phyloP scores from a whole-genome alignment of 2,888 invertebrate species.

The Heterodera filipjevi region DNA sequence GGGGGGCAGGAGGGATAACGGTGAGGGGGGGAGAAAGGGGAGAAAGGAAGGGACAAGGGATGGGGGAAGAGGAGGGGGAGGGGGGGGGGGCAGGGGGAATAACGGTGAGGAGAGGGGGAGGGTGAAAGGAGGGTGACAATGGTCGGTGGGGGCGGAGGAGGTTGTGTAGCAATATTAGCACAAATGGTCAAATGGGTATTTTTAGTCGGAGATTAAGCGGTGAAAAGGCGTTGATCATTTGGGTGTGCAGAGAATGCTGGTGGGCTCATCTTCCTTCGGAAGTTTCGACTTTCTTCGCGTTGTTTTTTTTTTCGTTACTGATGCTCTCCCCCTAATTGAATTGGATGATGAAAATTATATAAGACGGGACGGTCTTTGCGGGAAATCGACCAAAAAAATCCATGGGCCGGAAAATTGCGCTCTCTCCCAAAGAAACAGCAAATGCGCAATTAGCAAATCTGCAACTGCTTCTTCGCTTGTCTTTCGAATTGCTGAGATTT shows the following conservation, averaged over 20 bases:
- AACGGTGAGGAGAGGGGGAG: not conserved
- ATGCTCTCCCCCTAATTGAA: not conserved
- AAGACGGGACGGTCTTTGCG: not conserved
- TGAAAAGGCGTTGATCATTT: too few relatives aligned
- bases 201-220: too few relatives aligned
- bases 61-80: not conserved
- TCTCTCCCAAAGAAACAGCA: not conserved
- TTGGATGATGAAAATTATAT: not conserved
- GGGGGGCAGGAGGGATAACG: not conserved
- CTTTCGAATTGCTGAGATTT: too few relatives aligned
- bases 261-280: not conserved
- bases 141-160: not conserved
- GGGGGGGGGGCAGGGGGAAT: not conserved
- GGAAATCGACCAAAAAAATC: not conserved
- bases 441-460: not conserved
- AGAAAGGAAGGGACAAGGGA: not conserved
- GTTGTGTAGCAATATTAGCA: too few relatives aligned
- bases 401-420: not conserved
- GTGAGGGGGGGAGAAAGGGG: not conserved
- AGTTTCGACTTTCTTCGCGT: not conserved
- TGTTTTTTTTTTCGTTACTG: too few relatives aligned
- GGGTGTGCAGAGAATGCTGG: not conserved
- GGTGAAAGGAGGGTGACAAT: not conserved
- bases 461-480: not conserved
- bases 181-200: too few relatives aligned